Evolutionary conservation across 2,888 invertebrate species (phyloP), one percentile per base, ranked within the genome.

Genomic region (Teleogryllus oceanicus): DNA sequence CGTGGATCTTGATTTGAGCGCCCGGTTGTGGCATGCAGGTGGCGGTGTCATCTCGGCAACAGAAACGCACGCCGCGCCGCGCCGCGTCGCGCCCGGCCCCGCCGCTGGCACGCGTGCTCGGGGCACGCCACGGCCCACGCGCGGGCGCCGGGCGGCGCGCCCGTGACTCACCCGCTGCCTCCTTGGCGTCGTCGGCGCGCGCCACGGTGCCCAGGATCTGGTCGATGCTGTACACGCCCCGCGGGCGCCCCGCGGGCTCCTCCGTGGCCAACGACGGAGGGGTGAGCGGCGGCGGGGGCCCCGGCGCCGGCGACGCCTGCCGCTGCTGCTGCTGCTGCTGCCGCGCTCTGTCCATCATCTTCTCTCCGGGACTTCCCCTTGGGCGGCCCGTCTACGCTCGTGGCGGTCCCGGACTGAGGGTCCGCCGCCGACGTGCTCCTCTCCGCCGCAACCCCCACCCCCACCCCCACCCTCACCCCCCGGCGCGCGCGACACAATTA

Each of bases 141-240:
- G 37, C 37, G 37, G 37, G 37, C 37, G 37, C 11, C 13, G 62
- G 62, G 13, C 62, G 62, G 4, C 62, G 13, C 62, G 16, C 4
- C 62, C 10, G 62, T n/a, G 16, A 62, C 62, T 62, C 62, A 62
- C 62, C 62, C 62, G n/a, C 62, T 18, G 11, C 13, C 16, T 62
- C 62, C 62, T 62, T 62, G 62, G 62, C 13, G n/a, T 62, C 62
- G 13, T 62, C 62, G n/a, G 13, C 16, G 16, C 62, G 62, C 5
- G 50, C 49, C 49, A 84, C 84, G 82, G 86, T 86, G 83, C 88
- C 87, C 81, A 88, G 84, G 80, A 88, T 88, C 83, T 87, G 87
- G 82, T 88, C 88, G 81, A 88, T 88, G 85, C 87, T 88, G 84
- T 88, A 88, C 51, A 88, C 85, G 77, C 86, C 86, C 80, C 87